A percentile compares a stretch with the other conserved stretches of the same genome.
Conservation (phyloP, 2,888 invertebrate genomes). For the Ellobium chinense region DNA sequence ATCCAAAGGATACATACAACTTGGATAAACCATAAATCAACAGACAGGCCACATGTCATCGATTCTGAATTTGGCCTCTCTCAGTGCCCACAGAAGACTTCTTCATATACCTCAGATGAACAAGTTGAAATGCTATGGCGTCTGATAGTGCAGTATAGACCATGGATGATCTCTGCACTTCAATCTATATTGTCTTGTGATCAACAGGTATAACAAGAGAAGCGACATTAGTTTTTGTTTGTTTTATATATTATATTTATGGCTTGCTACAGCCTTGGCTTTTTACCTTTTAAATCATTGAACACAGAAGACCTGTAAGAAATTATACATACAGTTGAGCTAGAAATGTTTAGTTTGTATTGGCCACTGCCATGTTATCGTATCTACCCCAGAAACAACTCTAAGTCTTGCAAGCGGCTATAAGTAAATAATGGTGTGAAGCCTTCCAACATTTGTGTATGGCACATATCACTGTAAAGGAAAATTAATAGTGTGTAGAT, state of each 20-base stretch:
- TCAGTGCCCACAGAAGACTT: not conserved
- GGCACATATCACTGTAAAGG: no score
- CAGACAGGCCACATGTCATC: not conserved
- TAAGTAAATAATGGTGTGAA: no score
- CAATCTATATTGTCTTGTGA: slow-evolving; percentile 14
- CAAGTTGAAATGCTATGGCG: slow-evolving; percentile 11
- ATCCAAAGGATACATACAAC: not conserved
- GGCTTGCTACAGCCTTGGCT: no score
- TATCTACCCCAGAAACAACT: no score
- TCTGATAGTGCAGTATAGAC: slow-evolving; percentile 6
- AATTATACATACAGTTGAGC: no score
- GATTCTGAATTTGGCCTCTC: not conserved
- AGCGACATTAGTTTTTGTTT: no score
- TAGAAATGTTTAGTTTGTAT: no score
- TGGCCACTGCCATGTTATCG: not conserved
- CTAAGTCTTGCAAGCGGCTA: no score
- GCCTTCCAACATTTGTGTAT: no score
- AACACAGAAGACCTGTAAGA: no score
- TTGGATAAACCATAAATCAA: not conserved
- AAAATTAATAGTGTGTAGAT: no score
- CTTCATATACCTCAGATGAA: not conserved
- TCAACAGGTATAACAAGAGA: slow-evolving; percentile 1
- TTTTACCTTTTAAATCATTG: no score
- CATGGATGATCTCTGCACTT: slow-evolving; percentile 1
- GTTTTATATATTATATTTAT: not conserved